These are phyloP conservation scores for Petrophora chlorosata DNA, from an alignment of 2,888 invertebrate genomes.

Conservation along the genomic window DNA sequence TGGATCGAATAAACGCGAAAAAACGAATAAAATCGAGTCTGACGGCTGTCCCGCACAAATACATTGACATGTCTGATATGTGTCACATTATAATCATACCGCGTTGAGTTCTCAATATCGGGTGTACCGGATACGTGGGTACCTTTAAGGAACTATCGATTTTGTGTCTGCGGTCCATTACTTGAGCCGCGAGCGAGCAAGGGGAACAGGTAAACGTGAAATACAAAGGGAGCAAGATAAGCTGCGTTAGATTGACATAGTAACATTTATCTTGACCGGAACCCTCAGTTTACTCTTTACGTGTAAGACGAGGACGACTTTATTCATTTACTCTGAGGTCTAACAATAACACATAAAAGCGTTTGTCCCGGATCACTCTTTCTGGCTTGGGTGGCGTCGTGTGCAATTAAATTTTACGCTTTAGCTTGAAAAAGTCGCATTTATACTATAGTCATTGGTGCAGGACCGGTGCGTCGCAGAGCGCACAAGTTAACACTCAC, in stretches of 20 bases:
- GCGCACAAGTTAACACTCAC: no score
- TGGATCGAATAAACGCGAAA: neutral
- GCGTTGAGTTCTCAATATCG: constrained; percentile 20
- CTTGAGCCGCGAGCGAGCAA: constrained; percentile 1
- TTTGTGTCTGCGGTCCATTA: constrained; percentile 26
- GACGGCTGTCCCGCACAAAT: constrained; percentile 7
- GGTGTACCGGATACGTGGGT: constrained; percentile 22
- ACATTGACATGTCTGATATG: constrained; percentile 11
- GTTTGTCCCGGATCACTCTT: constrained; percentile 13
- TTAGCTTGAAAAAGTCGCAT: no score
- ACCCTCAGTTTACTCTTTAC: neutral
- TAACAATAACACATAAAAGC: constrained; percentile 13
- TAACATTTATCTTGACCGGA: neutral
- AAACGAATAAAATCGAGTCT: neutral
- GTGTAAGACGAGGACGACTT: neutral
- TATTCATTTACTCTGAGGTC: constrained; percentile 14
- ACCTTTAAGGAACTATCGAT: constrained; percentile 29
- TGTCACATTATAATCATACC: constrained; percentile 16
- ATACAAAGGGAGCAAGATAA: neutral
- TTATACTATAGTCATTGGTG: no score
- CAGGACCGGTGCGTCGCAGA: no score
- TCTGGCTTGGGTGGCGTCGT: constrained; percentile 21
- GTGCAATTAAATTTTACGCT: constrained; percentile 44
- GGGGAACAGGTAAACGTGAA: constrained; percentile 2
- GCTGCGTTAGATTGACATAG: neutral